A percentile compares a stretch with the other conserved stretches of the same genome.
phyloP scores from a whole-genome alignment of 2,888 invertebrate genomes.

The Tethea ocularis region DNA sequence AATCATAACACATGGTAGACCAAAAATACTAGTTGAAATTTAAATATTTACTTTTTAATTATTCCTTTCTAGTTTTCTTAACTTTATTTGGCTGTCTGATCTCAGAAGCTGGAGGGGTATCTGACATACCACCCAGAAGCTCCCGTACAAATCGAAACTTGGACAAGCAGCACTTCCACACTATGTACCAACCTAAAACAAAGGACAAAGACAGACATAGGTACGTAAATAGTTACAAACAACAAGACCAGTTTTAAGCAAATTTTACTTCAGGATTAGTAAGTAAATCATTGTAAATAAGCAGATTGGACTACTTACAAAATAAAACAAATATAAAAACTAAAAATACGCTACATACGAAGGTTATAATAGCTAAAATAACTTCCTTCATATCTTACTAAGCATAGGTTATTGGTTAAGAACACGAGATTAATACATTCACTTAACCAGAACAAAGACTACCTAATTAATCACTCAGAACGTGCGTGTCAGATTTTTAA shows the following conservation, averaged over 20 bases:
- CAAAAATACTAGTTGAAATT: not conserved
- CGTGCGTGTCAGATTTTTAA: conserved; percentile 39
- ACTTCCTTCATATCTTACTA: conserved; percentile 79
- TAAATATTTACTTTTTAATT: conserved; percentile 27
- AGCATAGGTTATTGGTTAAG: conserved; percentile 56
- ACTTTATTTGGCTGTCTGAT: conserved; percentile 81
- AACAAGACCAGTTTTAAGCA: conserved; percentile 6
- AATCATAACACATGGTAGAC: not conserved
- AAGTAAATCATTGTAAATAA: conserved; percentile 21
- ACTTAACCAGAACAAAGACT: conserved; percentile 65
- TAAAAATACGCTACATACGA: conserved; percentile 79
- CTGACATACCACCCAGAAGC: conserved; percentile 89
- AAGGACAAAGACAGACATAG: conserved; percentile 43
- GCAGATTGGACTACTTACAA: conserved; percentile 75
- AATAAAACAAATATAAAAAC: conserved; percentile 79
- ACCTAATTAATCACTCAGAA: conserved; percentile 46
- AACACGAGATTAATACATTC: conserved; percentile 66
- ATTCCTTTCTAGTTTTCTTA: conserved; percentile 67
- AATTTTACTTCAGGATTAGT: not conserved
- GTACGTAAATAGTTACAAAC: not conserved
- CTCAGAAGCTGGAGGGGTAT: conserved; percentile 86
- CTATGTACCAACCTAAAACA: conserved; percentile 94
- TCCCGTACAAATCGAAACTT: conserved; percentile 95
- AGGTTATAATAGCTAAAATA: conserved; percentile 79
- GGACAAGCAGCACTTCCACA: conserved; percentile 95